Conservation (phyloP, 2,113 vertebrate genomes). For the Pedionomus torquatus region DNA sequence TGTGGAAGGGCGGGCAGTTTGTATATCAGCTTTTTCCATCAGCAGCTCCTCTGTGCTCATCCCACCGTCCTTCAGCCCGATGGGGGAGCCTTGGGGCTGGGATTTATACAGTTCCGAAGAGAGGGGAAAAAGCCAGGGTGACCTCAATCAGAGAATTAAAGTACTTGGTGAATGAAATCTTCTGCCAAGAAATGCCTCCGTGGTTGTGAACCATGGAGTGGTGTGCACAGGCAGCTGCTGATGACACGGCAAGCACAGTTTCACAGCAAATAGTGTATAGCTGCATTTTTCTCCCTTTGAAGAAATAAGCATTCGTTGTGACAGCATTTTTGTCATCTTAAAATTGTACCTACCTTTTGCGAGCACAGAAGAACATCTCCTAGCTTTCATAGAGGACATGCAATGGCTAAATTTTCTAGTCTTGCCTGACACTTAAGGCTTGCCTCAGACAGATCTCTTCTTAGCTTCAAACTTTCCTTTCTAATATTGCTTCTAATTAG, state of each 20-base stretch:
- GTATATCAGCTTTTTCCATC: rapidly evolving
- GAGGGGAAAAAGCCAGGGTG: not conserved
- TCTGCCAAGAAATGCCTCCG: not conserved
- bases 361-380: not conserved
- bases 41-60: not conserved
- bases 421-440: not conserved
- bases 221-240: not conserved
- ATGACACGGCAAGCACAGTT: not conserved
- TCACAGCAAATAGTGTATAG: not conserved
- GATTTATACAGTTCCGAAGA: not conserved
- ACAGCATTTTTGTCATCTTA: not conserved
- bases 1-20: not conserved
- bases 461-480: not conserved
- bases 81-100: not conserved
- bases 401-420: not conserved
- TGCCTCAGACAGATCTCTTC: not conserved
- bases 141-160: not conserved
- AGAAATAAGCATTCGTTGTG: not conserved
- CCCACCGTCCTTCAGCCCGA: not conserved
- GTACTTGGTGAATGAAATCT: not conserved
- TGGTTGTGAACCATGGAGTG: rapidly evolving
- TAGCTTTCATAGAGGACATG: not conserved
- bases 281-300: not conserved
- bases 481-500: not conserved
- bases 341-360: not conserved